Percentiles rank a stretch among this genome's conserved stretches.
Evolutionary conservation across 2,113 vertebrate species (phyloP).

Genomic region (Strix uralensis): DNA sequence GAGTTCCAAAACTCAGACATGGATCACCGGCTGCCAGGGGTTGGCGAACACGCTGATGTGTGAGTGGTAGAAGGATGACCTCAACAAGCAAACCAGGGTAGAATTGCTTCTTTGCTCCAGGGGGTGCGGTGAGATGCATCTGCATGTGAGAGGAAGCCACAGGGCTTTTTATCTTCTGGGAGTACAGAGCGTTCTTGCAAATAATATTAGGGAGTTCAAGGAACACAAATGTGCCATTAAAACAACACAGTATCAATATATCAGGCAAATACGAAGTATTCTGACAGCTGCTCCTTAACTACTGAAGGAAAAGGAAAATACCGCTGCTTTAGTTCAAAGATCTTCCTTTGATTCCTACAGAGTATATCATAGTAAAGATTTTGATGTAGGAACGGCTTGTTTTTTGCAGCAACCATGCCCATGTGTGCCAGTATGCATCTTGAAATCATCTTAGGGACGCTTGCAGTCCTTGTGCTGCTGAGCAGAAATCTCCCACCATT

Average conservation of each 20-base stretch:
- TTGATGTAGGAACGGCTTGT: neutral
- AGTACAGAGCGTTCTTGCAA: neutral
- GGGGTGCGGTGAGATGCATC: neutral
- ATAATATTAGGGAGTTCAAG: neutral
- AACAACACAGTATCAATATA: neutral
- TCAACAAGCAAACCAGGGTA: neutral
- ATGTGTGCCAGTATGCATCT: neutral
- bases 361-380: neutral
- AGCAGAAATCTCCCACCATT: neutral
- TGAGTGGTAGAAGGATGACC: neutral
- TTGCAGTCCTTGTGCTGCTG: neutral
- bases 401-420: neutral
- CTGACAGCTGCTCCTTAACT: neutral
- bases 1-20: neutral
- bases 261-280: neutral
- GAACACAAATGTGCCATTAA: neutral
- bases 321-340: neutral
- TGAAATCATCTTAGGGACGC: fast-evolving
- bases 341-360: neutral
- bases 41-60: neutral
- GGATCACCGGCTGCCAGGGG: neutral
- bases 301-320: neutral
- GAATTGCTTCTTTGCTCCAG: neutral
- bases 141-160: neutral
- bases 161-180: neutral